Conservation (phyloP, 2,888 invertebrate genomes). For the Priocnemis perturbator region DNA sequence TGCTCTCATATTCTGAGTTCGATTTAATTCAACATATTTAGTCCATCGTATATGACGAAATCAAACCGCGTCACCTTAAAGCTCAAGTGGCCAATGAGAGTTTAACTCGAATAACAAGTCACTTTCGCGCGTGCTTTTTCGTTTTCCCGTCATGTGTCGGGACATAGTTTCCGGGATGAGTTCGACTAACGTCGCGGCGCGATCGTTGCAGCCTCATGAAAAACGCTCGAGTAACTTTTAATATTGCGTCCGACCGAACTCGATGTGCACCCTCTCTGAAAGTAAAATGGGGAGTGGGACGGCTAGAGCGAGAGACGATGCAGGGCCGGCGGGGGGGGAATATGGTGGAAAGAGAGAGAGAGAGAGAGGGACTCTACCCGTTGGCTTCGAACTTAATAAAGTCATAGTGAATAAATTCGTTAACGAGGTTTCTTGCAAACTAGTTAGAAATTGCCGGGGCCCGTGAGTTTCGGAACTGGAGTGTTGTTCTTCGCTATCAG, state of each 20-base stretch:
- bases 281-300: neutral
- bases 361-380: slow-evolving; percentile 23
- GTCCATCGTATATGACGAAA: too few relatives aligned
- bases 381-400: slow-evolving; percentile 43
- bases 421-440: slow-evolving; percentile 54
- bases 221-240: slow-evolving; percentile 29
- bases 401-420: slow-evolving; percentile 52
- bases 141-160: too few relatives aligned
- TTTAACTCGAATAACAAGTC: neutral
- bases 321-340: neutral
- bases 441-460: slow-evolving; percentile 45
- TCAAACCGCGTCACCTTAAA: too few relatives aligned
- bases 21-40: too few relatives aligned
- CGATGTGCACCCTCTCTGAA: too few relatives aligned
- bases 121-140: neutral
- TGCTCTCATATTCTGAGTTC: too few relatives aligned
- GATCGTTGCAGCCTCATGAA: slow-evolving; percentile 10
- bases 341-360: slow-evolving; percentile 24
- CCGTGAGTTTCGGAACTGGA: slow-evolving; percentile 32
- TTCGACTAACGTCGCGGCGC: neutral
- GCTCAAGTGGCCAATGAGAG: too few relatives aligned
- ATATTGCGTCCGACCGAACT: slow-evolving; percentile 16
- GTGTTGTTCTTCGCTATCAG: slow-evolving; percentile 39
- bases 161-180: neutral
- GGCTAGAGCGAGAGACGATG: neutral